Base-by-base conservation (phyloP, 2,113 vertebrate species). In the Pterocles gutturalis region DNA sequence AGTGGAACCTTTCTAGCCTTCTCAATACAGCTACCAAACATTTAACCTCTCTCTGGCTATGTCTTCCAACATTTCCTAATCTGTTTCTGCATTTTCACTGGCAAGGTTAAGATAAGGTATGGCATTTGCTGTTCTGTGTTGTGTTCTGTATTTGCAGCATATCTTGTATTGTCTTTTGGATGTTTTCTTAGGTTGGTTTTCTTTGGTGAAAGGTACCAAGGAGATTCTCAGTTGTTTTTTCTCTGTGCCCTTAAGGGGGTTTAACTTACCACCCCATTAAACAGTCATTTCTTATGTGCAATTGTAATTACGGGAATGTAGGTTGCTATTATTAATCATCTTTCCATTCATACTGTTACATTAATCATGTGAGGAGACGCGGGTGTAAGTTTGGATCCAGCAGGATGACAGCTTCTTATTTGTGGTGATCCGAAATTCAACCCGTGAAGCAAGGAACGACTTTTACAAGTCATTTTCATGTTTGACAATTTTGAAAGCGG, bases 291-390 rank as follows among this genome's bases (percentile, higher is more conserved):
- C 87, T 94, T 95, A 48, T 26, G 81, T 97, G 91, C 92, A 94
- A 11, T 88, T 96, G 91, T 96, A 85, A 95, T 97, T 96, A 73
- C 96, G 80, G 60, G 90, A 96, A 95, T 92, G 87, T 92, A 96
- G 79, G 83, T 93, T 96, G 87, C 95, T 97, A 75, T 96, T 89
- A 93, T 87, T 93, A 96, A 96, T 92, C 90, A 90, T 87, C 54
- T 92, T 90, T 83, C 96, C 91, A 34, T 87, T 58, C 36, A 43
- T 66, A 66, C 92, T 51, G 31, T 87, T 94, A 46, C 75, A 87
- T 96, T 95, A 91, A 95, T 96, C 75, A 87, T 84, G 65, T 67
- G 79, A 81, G 86, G 79, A 83, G 83, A 96, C 22, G 19, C 6
- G 46, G 73, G 81, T 31, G 8, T 83, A 53, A 89, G 81, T 48